Percentiles rank a stretch among this genome's conserved stretches.
phyloP scores from a whole-genome alignment of 2,888 invertebrate genomes.

The Ennomos erosarius region DNA sequence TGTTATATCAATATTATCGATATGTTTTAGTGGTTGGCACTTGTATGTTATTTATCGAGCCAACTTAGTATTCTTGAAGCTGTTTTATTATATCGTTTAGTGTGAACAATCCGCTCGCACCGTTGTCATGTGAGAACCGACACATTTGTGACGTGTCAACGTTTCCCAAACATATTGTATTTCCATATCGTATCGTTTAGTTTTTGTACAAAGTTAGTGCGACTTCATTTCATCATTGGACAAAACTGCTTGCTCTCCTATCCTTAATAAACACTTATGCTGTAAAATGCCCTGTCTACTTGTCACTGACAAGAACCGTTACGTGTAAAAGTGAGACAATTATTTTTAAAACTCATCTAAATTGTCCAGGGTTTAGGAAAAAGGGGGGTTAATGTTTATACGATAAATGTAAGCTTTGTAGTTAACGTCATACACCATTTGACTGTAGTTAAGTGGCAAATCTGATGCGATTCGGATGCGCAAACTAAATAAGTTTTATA shows the following conservation, averaged over 20 bases:
- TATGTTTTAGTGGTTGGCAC: constrained; percentile 18
- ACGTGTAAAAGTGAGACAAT: too few species aligned
- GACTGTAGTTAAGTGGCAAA: constrained; percentile 1
- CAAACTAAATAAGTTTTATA: neutral
- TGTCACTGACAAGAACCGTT: too few species aligned
- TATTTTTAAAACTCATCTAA: too few species aligned
- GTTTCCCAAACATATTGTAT: constrained; percentile 63
- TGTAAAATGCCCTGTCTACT: too few species aligned
- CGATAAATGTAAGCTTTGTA: constrained; percentile 31
- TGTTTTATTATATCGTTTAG: too few species aligned
- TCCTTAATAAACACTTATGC: too few species aligned
- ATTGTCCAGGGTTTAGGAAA: too few species aligned
- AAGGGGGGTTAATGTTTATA: constrained; percentile 10
- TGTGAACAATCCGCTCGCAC: neutral
- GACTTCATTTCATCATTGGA: constrained; percentile 21
- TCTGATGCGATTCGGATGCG: constrained; percentile 6
- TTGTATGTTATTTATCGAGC: neutral
- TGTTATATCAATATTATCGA: constrained; percentile 42
- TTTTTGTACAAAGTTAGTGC: constrained; percentile 27
- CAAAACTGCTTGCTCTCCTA: constrained; percentile 9
- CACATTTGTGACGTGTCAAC: constrained; percentile 48
- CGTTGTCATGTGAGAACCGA: constrained; percentile 8
- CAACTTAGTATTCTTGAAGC: too few species aligned
- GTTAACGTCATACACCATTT: constrained; percentile 1
- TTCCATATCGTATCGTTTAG: constrained; percentile 63